Percentiles rank a stretch among this genome's conserved stretches.
phyloP scores from a whole-genome alignment of 1,140 invertebrate species.

The Sinonovacula constricta region DNA sequence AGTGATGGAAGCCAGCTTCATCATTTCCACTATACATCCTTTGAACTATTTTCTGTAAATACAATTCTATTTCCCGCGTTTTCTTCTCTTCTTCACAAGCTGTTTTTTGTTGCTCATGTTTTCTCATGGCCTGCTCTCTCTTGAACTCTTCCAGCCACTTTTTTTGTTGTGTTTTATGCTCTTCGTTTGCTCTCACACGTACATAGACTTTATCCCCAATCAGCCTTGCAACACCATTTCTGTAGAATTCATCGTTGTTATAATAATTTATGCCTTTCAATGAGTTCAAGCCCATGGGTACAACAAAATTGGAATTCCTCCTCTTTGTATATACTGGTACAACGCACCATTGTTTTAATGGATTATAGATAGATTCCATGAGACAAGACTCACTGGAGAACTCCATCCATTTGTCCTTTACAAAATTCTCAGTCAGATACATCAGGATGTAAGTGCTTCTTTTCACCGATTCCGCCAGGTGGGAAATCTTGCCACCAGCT shows the following conservation, averaged over 20 bases:
- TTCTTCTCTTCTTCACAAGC: neutral
- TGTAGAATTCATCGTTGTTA: constrained; percentile 59
- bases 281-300: constrained; percentile 63
- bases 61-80: constrained; percentile 7
- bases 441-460: constrained; percentile 63
- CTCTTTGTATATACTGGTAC: constrained; percentile 61
- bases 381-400: constrained; percentile 61
- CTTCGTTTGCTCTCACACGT: constrained; percentile 22
- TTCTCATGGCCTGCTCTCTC: constrained; percentile 3
- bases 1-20: neutral
- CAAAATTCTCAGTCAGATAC: constrained; percentile 60
- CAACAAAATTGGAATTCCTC: constrained; percentile 57
- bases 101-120: neutral
- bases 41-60: neutral
- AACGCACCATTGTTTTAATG: constrained; percentile 63
- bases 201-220: constrained; percentile 39
- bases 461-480: constrained; percentile 51
- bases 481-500: constrained; percentile 35
- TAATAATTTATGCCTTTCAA: constrained; percentile 64
- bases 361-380: constrained; percentile 63
- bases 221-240: constrained; percentile 46
- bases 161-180: neutral
- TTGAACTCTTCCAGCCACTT: constrained; percentile 11
- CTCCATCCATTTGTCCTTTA: constrained; percentile 58
- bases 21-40: neutral